Conservation (phyloP, 1,140 invertebrate species). For the Oreohelix idahoensis region DNA sequence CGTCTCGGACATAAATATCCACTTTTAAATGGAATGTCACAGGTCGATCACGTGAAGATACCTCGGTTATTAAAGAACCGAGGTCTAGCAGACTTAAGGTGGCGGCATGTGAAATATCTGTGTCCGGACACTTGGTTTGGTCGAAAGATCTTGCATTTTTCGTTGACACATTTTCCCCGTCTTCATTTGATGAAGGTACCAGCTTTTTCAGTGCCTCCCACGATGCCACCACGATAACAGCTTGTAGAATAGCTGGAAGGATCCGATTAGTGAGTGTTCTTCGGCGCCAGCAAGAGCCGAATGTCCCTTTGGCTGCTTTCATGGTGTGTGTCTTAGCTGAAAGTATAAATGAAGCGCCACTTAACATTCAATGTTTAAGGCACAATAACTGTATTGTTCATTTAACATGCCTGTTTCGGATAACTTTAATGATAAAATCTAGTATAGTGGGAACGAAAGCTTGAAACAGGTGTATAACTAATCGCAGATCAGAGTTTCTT, state of each 20-base stretch:
- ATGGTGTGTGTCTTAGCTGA: background rate
- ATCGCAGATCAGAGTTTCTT: no score
- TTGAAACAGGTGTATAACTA: no score
- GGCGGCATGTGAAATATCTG: background rate
- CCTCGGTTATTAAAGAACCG: background rate
- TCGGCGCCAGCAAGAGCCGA: background rate
- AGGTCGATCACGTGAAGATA: background rate
- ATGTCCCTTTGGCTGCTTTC: background rate
- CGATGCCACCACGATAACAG: background rate
- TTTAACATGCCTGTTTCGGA: no score
- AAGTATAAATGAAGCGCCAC: background rate
- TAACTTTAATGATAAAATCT: no score
- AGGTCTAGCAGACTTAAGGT: background rate
- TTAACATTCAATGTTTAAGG: no score
- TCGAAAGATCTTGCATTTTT: background rate
- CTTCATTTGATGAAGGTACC: background rate
- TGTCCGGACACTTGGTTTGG: background rate
- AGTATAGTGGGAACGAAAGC: no score
- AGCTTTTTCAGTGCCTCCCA: background rate
- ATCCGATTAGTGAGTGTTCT: background rate
- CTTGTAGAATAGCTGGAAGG: constrained; percentile 9
- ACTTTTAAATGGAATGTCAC: background rate
- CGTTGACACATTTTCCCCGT: no score
- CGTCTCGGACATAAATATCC: constrained; percentile 1
- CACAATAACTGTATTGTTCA: no score